These are phyloP conservation scores for Cephus rjabovi DNA, from an alignment of 2,888 invertebrate genomes.

Conservation along the genomic window DNA sequence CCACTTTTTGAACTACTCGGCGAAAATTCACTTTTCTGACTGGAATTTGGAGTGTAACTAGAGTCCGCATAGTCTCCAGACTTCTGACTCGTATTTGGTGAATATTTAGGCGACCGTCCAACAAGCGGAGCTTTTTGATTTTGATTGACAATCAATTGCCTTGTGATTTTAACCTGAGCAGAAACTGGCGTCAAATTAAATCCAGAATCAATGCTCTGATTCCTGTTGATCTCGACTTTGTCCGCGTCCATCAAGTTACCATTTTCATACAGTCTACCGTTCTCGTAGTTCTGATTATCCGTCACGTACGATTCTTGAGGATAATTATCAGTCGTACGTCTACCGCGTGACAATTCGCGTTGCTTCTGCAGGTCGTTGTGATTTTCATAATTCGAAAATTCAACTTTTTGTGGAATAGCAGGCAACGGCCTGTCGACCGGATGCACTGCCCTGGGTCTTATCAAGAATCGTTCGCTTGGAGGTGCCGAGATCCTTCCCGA, in stretches of 20 bases:
- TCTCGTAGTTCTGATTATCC: slow-evolving; percentile 30
- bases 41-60: slow-evolving; percentile 59
- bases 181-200: slow-evolving; percentile 51
- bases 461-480: slow-evolving; percentile 52
- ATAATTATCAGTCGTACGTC: slow-evolving; percentile 23
- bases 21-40: slow-evolving; percentile 60
- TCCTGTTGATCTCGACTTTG: slow-evolving; percentile 31
- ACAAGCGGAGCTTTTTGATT: slow-evolving; percentile 42
- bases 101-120: slow-evolving; percentile 50
- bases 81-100: slow-evolving; percentile 58
- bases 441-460: slow-evolving; percentile 53
- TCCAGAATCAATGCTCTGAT: slow-evolving; percentile 41
- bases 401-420: slow-evolving; percentile 55
- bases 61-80: slow-evolving; percentile 61
- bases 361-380: slow-evolving; percentile 39
- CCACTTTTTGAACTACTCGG: slow-evolving; percentile 61
- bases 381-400: slow-evolving; percentile 50
- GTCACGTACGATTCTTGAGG: slow-evolving; percentile 22
- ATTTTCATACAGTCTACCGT: slow-evolving; percentile 36
- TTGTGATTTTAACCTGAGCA: slow-evolving; percentile 52
- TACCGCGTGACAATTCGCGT: slow-evolving; percentile 4
- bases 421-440: slow-evolving; percentile 60
- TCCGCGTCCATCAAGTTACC: slow-evolving; percentile 26
- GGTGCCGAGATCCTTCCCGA: slow-evolving; percentile 60
- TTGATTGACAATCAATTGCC: slow-evolving; percentile 47